Percentiles rank a stretch among this genome's conserved stretches.
Evolutionary conservation across 2,888 invertebrate genomes (phyloP).

Genomic region (Ectemnius continuus): DNA sequence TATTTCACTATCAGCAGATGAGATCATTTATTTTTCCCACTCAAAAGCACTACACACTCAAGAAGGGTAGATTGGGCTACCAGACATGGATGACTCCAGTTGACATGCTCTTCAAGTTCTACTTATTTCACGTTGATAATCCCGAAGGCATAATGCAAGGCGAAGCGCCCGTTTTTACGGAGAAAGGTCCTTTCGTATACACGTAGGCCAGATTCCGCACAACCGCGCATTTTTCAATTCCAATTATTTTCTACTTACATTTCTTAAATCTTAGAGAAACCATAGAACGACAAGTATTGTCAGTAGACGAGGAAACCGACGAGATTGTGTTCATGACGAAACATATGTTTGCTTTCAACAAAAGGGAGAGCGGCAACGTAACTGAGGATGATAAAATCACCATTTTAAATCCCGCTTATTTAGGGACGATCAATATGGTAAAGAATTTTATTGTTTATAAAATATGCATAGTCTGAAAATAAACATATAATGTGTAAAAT

Average conservation of each 20-base stretch:
- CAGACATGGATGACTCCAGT: slow-evolving; percentile 81
- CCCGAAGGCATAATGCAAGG: slow-evolving; percentile 80
- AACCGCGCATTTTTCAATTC: not conserved
- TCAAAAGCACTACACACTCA: slow-evolving; percentile 74
- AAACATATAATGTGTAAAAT: no score
- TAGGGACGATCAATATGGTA: slow-evolving; percentile 78
- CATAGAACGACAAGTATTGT: slow-evolving; percentile 77
- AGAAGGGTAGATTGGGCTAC: slow-evolving; percentile 80
- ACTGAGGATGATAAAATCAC: slow-evolving; percentile 80
- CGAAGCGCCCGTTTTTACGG: slow-evolving; percentile 80
- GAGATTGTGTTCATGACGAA: slow-evolving; percentile 80
- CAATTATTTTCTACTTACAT: slow-evolving; percentile 29
- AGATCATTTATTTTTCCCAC: not conserved
- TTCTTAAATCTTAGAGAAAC: slow-evolving; percentile 75
- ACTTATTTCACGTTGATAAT: slow-evolving; percentile 80
- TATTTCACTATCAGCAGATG: not conserved
- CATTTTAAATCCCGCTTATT: slow-evolving; percentile 81
- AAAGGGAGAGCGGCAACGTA: slow-evolving; percentile 77
- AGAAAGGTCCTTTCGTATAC: slow-evolving; percentile 83
- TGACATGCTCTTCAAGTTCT: slow-evolving; percentile 43
- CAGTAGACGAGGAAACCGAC: slow-evolving; percentile 79
- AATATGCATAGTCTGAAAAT: no score
- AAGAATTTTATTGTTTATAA: not conserved
- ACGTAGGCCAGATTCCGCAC: slow-evolving; percentile 75
- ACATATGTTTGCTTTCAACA: slow-evolving; percentile 80